These are phyloP conservation scores for Leptopterna dolabrata DNA, from an alignment of 2,888 invertebrate genomes.

Conservation along the genomic window DNA sequence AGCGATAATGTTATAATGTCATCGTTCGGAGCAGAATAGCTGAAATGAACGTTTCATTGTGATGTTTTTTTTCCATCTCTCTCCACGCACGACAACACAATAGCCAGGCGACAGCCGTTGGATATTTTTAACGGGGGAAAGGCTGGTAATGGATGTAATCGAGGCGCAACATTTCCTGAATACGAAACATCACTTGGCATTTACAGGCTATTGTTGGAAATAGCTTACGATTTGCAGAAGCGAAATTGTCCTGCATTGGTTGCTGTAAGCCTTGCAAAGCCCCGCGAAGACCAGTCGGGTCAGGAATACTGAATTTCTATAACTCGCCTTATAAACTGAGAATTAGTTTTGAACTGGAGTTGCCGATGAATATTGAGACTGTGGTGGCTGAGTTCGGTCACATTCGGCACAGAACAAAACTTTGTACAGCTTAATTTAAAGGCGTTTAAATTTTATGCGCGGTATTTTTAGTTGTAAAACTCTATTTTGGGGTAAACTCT, in stretches of 20 bases:
- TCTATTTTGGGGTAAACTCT: no score
- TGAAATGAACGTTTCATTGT: neutral
- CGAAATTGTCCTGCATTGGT: neutral
- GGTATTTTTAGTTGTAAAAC: no score
- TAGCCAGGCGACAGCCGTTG: conserved; percentile 3
- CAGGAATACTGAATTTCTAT: no score
- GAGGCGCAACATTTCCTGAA: conserved; percentile 7
- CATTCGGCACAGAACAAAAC: no score
- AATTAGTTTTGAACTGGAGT: no score
- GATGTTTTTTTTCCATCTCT: neutral
- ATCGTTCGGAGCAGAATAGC: neutral
- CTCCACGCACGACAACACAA: neutral
- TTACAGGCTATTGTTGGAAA: neutral
- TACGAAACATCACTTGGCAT: neutral
- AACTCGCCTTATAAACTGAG: no score
- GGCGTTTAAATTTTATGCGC: no score
- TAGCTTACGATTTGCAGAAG: neutral
- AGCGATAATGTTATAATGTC: neutral
- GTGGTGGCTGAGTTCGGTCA: no score
- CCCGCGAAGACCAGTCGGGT: no score
- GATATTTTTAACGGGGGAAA: neutral
- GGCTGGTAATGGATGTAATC: neutral
- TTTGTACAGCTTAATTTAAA: no score
- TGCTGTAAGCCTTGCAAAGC: neutral
- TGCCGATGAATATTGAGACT: no score